Percentiles rank a stretch among this genome's conserved stretches.
phyloP scores from a whole-genome alignment of 2,113 vertebrate species.

The Cephalopterus ornatus region DNA sequence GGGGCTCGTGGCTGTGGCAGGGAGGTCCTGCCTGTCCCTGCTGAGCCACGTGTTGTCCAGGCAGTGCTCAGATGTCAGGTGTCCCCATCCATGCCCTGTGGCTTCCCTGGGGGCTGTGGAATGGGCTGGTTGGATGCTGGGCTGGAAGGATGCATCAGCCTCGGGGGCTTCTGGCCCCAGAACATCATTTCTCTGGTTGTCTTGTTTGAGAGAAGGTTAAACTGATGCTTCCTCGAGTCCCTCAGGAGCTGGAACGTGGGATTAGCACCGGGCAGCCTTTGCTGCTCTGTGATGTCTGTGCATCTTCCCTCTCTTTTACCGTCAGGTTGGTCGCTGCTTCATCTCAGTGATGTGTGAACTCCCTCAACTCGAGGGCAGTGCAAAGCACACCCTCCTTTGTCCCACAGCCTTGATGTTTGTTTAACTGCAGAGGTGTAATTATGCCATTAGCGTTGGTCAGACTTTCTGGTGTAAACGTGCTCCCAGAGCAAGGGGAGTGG shows the following conservation, averaged over 20 bases:
- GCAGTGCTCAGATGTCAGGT: neutral
- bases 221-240: neutral
- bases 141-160: neutral
- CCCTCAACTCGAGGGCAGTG: neutral
- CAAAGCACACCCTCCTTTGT: neutral
- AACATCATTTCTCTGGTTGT: neutral
- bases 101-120: rapidly evolving
- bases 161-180: neutral
- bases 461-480: neutral
- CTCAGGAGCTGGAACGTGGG: rapidly evolving
- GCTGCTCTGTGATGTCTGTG: neutral
- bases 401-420: neutral
- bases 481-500: neutral
- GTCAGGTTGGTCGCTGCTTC: neutral
- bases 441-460: neutral
- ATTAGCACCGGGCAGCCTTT: neutral
- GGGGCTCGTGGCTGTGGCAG: neutral
- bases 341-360: neutral
- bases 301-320: neutral
- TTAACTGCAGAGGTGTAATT: neutral
- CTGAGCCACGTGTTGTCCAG: neutral
- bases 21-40: neutral
- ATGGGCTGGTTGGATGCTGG: neutral
- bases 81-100: neutral
- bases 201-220: neutral